A percentile compares a stretch with the other conserved stretches of the same genome.
phyloP scores from a whole-genome alignment of 92 coral and sea anemone species.

The Anthopleura xanthogrammica region DNA sequence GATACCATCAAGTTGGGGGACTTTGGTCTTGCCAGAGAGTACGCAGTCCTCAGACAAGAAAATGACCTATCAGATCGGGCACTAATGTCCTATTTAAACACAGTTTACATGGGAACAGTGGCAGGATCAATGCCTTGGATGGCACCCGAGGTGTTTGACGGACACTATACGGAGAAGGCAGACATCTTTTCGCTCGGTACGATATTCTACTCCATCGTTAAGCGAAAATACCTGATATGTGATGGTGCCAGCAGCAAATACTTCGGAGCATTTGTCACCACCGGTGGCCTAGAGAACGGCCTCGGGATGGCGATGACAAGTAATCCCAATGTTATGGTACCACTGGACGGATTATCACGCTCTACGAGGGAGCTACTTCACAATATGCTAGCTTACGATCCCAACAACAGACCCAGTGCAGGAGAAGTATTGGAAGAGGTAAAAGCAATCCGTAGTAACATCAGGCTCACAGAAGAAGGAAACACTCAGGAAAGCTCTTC shows the following conservation, averaged over 20 bases:
- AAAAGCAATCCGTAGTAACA: not conserved
- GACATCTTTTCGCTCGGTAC: constrained; percentile 74
- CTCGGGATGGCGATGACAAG: not conserved
- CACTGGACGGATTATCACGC: not conserved
- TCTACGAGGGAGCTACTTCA: not conserved
- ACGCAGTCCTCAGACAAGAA: constrained; percentile 30
- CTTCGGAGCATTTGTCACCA: not conserved
- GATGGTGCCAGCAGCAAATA: not conserved
- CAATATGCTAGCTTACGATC: not conserved
- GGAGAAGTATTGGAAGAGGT: not conserved
- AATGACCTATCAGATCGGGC: not conserved
- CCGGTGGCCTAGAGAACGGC: not conserved
- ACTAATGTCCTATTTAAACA: not conserved
- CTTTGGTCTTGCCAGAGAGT: constrained; percentile 68
- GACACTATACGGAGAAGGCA: constrained; percentile 60
- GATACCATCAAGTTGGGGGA: constrained; percentile 63
- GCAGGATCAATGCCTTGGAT: constrained; percentile 43
- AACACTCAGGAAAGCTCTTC: too few species aligned
- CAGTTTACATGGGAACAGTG: constrained; percentile 35
- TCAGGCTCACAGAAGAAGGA: too few species aligned
- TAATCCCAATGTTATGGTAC: not conserved
- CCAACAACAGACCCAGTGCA: not conserved
- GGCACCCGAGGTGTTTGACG: constrained; percentile 65
- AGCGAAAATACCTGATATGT: constrained; percentile 16
- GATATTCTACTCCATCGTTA: constrained; percentile 51